Percentiles rank a stretch among this genome's conserved stretches.
Evolutionary conservation across 1,140 invertebrate genomes (phyloP).

Genomic region (Trichoplusia ni): DNA sequence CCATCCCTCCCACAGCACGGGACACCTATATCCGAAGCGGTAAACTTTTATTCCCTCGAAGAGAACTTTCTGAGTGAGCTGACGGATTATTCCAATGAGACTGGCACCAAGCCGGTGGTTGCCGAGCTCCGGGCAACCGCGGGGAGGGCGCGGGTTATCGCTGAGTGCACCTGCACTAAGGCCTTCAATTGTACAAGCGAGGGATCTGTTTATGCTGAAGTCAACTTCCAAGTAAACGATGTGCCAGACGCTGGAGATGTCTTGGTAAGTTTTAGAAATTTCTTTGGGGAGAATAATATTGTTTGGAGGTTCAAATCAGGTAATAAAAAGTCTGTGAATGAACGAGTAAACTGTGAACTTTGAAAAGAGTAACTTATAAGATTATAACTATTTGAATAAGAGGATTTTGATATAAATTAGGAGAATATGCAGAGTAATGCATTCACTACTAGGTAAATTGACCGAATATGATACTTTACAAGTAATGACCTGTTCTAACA

Average conservation of each 20-base stretch:
- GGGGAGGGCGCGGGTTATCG: slow-evolving; percentile 33
- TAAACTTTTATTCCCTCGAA: slow-evolving; percentile 53
- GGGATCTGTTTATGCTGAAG: not conserved
- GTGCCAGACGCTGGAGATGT: not conserved
- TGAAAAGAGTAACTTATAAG: no score
- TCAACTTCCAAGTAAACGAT: not conserved
- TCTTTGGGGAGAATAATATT: not conserved
- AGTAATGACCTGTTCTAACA: no score
- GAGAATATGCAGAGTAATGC: no score
- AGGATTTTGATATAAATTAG: no score
- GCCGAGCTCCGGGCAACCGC: slow-evolving; percentile 29
- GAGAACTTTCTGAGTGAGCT: slow-evolving; percentile 56
- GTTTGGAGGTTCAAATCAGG: no score
- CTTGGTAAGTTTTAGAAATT: not conserved
- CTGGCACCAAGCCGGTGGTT: slow-evolving; percentile 37
- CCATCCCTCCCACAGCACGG: slow-evolving; percentile 40
- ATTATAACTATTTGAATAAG: no score
- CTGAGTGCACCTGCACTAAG: not conserved
- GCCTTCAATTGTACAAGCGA: not conserved
- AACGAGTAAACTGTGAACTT: no score
- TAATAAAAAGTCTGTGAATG: no score
- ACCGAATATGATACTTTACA: no score
- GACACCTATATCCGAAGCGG: slow-evolving; percentile 36
- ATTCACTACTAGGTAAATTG: no score
- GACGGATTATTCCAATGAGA: slow-evolving; percentile 52